Base-by-base conservation (phyloP, 2,888 invertebrate species). In the Dryococelus australis region DNA sequence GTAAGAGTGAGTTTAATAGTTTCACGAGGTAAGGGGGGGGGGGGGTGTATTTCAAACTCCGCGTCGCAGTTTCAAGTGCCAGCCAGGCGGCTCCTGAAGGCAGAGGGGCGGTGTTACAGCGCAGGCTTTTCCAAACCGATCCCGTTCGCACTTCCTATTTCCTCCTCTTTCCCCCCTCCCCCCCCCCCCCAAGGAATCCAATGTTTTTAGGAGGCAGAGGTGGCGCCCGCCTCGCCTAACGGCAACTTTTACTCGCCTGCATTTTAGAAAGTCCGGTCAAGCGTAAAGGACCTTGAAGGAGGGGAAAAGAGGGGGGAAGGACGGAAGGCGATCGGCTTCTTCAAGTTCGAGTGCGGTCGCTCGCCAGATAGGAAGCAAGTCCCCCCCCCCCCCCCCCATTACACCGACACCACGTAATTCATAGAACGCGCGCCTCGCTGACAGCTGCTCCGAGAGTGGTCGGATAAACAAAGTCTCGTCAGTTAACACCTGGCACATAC, bases 121-220 rank as follows among this genome's bases (percentile, higher is more conserved):
- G 24, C 65, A 65, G 65, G 24, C 12, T 16, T 65, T 65, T 65
- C 65, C 24, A 65, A 65, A 24, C 10, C n/a, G 65, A 65, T 65
- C 65, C 24, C 65, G 65, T 65, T 65, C 65, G 65, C 65, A 65
- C 65, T 65, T 65, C 65, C 65, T 65, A 65, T 65, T 65, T 65
- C 65, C 65, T 65, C n/a, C 24, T 1, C 65, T n/a, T 24, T 1
- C 65, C 65, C 65, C 24, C 65, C 65, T 6, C 51, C 1, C 51
- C 2, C 2, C 20, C 2, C 8, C 24, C 65, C 1, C 65, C n/a
- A 65, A 65, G 65, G 16, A 65, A 20, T 65, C 65, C 65, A 20
- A n/a, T n/a, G 65, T 65, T 8, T 65, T 65, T 65, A 65, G 65
- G 65, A 65, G 24, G 20, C n/a, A n/a, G 65, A n/a, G 65, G 65